These are phyloP conservation scores for Odontophorus gujanensis DNA, from an alignment of 2,113 vertebrate genomes.

Conservation along the genomic window DNA sequence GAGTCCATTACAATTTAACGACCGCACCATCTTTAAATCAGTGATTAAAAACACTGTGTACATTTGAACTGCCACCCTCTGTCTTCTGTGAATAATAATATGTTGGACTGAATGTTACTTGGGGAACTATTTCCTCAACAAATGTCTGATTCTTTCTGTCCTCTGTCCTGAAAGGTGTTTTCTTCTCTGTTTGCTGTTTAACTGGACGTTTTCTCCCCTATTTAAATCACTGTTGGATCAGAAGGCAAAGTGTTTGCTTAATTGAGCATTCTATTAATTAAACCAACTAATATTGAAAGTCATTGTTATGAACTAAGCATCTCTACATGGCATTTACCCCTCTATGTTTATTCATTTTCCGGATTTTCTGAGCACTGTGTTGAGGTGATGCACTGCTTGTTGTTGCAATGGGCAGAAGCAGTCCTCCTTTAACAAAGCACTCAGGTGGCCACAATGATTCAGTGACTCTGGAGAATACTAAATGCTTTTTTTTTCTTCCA, in stretches of 20 bases:
- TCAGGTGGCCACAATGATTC: not conserved
- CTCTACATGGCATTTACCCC: not conserved
- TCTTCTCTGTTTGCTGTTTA: not conserved
- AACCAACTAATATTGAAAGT: not conserved
- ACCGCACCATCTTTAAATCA: not conserved
- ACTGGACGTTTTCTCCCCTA: not conserved
- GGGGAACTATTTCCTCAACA: not conserved
- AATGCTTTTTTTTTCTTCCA: not conserved
- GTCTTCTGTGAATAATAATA: not conserved
- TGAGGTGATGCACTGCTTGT: not conserved
- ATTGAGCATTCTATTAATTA: conserved; percentile 47
- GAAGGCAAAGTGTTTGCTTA: conserved; percentile 4
- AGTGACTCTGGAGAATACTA: conserved; percentile 13
- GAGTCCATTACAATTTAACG: not conserved
- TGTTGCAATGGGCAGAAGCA: not conserved
- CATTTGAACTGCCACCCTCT: not conserved
- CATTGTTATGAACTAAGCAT: not conserved
- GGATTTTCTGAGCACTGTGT: conserved; percentile 27
- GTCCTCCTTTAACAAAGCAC: conserved; percentile 16
- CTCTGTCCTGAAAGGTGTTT: not conserved
- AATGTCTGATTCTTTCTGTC: not conserved
- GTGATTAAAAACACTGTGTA: not conserved
- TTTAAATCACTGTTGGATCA: conserved; percentile 18
- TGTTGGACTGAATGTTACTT: not conserved
- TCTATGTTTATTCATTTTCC: not conserved